These are phyloP conservation scores for Hydrozoanthus gracilis DNA, from an alignment of 92 coral and sea anemone species.

Conservation along the genomic window DNA sequence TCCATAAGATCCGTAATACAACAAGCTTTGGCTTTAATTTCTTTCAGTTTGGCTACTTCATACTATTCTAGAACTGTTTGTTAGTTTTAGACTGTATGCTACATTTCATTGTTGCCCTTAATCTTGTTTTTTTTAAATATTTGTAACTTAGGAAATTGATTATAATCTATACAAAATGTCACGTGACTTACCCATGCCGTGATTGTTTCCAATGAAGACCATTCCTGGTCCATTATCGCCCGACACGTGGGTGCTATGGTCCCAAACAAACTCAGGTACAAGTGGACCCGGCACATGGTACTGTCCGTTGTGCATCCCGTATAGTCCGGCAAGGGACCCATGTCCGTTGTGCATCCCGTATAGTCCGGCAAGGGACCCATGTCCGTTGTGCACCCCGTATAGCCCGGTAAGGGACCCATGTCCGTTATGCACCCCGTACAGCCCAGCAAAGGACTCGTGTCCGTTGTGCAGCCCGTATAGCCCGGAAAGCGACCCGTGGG, in stretches of 20 bases:
- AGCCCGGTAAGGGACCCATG: slow-evolving; percentile 1
- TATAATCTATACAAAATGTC: background rate
- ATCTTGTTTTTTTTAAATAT: background rate
- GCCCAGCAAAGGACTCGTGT: background rate
- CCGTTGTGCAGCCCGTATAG: background rate
- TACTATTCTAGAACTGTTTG: no score
- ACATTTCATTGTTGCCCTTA: background rate
- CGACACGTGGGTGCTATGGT: slow-evolving; percentile 65
- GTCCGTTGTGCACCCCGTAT: slow-evolving; percentile 1
- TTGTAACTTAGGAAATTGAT: background rate
- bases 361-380: background rate
- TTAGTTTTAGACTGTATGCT: background rate
- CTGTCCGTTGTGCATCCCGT: slow-evolving; percentile 14
- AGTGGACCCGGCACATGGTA: slow-evolving; percentile 66
- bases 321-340: background rate
- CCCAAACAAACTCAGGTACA: slow-evolving; percentile 64
- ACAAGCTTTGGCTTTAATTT: no score
- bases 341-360: background rate
- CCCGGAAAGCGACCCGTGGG: background rate
- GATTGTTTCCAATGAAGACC: slow-evolving; percentile 58
- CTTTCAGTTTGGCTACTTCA: no score
- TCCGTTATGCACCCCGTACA: background rate
- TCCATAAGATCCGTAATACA: no score
- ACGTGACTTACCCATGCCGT: slow-evolving; percentile 51
- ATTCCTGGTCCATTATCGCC: slow-evolving; percentile 61